Percentiles rank a stretch among this genome's conserved stretches.
phyloP scores from a whole-genome alignment of 1,140 invertebrate species.

The Nymphalis io region DNA sequence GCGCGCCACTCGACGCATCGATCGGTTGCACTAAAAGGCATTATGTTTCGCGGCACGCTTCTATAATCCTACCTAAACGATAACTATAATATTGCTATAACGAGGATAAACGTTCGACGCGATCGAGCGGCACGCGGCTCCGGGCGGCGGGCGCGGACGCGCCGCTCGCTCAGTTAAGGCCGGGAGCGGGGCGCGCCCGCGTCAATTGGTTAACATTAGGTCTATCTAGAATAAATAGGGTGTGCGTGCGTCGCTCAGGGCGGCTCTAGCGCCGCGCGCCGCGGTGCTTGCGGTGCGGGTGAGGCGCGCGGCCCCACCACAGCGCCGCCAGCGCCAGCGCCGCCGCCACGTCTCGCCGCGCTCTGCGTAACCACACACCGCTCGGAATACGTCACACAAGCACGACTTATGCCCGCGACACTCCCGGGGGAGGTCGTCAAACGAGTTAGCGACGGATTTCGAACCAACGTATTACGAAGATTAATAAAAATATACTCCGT shows the following conservation, averaged over 20 bases:
- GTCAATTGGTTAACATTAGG: slow-evolving; percentile 76
- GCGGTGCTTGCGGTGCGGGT: slow-evolving; percentile 78
- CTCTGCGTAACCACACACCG: slow-evolving; percentile 47
- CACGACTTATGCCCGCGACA: background rate
- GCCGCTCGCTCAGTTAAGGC: slow-evolving; percentile 62
- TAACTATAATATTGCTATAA: slow-evolving; percentile 69
- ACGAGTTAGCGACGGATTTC: background rate
- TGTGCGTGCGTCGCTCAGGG: slow-evolving; percentile 64
- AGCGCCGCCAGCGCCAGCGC: slow-evolving; percentile 67
- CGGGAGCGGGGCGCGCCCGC: slow-evolving; percentile 56
- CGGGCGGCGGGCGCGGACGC: slow-evolving; percentile 41
- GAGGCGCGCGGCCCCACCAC: slow-evolving; percentile 65
- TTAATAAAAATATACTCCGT: background rate
- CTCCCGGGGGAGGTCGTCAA: background rate
- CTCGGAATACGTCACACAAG: slow-evolving; percentile 9
- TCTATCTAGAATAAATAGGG: slow-evolving; percentile 77
- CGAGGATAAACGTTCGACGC: slow-evolving; percentile 44
- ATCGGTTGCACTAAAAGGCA: slow-evolving; percentile 39
- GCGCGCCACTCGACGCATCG: slow-evolving; percentile 38
- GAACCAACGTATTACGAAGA: slow-evolving; percentile 19
- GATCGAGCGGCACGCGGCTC: slow-evolving; percentile 45
- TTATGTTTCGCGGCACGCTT: slow-evolving; percentile 41
- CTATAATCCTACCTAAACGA: slow-evolving; percentile 54
- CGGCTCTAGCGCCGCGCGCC: slow-evolving; percentile 79
- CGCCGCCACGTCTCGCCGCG: slow-evolving; percentile 60